Conservation (phyloP, 2,797 vertebrate genomes). For the Cuculus canorus region DNA sequence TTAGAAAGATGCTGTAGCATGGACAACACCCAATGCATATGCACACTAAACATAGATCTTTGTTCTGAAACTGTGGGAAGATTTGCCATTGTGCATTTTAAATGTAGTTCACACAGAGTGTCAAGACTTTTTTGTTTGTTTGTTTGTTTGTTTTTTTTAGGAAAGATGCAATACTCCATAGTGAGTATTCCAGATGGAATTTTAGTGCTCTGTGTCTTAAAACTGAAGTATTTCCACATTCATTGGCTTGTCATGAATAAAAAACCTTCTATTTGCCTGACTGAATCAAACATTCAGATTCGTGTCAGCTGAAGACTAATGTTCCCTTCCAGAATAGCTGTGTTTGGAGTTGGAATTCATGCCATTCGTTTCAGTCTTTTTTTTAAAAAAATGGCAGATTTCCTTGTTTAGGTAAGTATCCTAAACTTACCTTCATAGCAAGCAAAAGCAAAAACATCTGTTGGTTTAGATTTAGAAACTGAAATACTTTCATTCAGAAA, state of each 20-base stretch:
- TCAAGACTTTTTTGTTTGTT: background rate
- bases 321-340: background rate
- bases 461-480: background rate
- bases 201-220: background rate
- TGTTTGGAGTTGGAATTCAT: background rate
- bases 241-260: background rate
- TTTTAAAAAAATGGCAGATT: background rate
- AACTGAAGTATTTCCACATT: background rate
- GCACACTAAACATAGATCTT: background rate
- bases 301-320: background rate
- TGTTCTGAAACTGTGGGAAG: background rate
- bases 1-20: background rate
- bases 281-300: background rate
- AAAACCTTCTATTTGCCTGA: background rate
- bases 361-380: background rate
- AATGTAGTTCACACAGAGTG: background rate
- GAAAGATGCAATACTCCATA: background rate
- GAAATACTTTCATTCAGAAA: constrained; percentile 10
- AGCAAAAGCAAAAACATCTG: background rate
- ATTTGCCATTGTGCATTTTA: background rate
- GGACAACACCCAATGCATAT: background rate
- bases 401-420: background rate
- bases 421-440: background rate
- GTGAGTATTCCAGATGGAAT: background rate
- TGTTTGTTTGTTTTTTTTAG: background rate